A percentile compares a stretch with the other conserved stretches of the same genome.
phyloP scores from a whole-genome alignment of 2,888 invertebrate genomes.

The Perizoma affinitatum region DNA sequence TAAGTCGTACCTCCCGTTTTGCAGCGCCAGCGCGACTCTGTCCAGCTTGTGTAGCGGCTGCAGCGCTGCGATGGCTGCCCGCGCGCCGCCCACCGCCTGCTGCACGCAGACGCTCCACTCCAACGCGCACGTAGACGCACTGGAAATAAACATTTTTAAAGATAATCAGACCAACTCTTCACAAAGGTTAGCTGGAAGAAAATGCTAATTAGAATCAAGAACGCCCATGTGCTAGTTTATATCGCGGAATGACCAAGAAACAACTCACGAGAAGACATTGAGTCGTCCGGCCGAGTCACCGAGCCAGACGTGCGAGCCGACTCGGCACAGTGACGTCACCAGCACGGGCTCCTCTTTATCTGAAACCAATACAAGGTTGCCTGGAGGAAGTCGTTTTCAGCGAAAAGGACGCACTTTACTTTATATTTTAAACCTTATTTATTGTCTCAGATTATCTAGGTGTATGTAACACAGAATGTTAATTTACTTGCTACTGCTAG shows the following conservation, averaged over 20 bases:
- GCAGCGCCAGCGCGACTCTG: conserved; percentile 92
- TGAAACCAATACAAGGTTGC: conserved; percentile 29
- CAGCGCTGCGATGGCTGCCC: conserved; percentile 87
- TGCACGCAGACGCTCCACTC: conserved; percentile 61
- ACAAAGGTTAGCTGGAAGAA: too few relatives aligned
- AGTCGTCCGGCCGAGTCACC: conserved; percentile 95
- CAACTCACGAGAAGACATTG: conserved; percentile 89
- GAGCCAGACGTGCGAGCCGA: conserved; percentile 93
- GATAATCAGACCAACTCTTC: too few relatives aligned
- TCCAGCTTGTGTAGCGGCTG: conserved; percentile 86
- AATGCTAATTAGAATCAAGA: too few relatives aligned
- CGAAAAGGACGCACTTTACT: too few relatives aligned
- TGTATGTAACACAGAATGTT: too few relatives aligned
- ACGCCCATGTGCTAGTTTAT: too few relatives aligned
- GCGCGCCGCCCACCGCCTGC: conserved; percentile 86
- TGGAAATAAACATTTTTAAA: conserved; percentile 31
- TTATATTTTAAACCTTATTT: too few relatives aligned
- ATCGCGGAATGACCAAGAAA: too few relatives aligned
- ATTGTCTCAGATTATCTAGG: too few relatives aligned
- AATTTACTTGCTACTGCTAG: background rate
- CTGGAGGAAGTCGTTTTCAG: too few relatives aligned
- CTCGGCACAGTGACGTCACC: conserved; percentile 89
- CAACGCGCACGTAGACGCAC: conserved; percentile 57
- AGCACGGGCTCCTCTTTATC: conserved; percentile 80
- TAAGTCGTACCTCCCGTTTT: conserved; percentile 85